These are phyloP conservation scores for Antechinus flavipes DNA, from an alignment of 2,113 vertebrate genomes.

Conservation along the genomic window DNA sequence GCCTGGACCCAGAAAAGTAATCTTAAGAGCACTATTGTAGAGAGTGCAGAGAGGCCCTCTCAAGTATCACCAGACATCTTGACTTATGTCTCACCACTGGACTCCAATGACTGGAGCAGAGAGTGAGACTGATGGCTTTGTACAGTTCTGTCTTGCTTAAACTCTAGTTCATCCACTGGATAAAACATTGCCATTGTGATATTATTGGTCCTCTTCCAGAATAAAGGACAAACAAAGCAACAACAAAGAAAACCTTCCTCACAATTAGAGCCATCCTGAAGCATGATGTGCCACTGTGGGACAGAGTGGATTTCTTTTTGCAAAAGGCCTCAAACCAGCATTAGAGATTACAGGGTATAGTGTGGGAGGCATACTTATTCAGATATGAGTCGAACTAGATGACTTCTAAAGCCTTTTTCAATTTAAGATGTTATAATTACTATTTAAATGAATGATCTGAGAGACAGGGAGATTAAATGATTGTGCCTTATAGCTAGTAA, in stretches of 20 bases:
- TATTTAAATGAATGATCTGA: not conserved
- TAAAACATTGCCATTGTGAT: no score
- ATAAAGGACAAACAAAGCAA: no score
- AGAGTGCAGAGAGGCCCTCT: not conserved
- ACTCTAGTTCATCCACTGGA: no score
- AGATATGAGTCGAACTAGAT: not conserved
- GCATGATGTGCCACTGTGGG: not conserved
- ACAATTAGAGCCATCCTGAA: not conserved
- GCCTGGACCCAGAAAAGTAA: not conserved
- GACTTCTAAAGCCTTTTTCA: not conserved
- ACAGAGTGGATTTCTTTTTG: not conserved
- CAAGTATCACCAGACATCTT: not conserved
- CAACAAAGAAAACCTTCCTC: not conserved
- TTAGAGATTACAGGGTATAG: not conserved
- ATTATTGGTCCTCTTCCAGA: no score
- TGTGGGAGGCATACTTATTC: not conserved
- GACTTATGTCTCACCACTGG: no score
- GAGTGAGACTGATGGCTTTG: no score
- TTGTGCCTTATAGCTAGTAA: not conserved
- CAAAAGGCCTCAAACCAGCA: not conserved
- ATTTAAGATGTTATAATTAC: not conserved
- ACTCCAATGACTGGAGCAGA: no score
- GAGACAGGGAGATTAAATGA: not conserved
- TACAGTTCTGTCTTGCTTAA: no score
- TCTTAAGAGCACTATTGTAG: not conserved